Conservation (phyloP, 2,888 invertebrate species). For the Lasioglossum marginatum region DNA sequence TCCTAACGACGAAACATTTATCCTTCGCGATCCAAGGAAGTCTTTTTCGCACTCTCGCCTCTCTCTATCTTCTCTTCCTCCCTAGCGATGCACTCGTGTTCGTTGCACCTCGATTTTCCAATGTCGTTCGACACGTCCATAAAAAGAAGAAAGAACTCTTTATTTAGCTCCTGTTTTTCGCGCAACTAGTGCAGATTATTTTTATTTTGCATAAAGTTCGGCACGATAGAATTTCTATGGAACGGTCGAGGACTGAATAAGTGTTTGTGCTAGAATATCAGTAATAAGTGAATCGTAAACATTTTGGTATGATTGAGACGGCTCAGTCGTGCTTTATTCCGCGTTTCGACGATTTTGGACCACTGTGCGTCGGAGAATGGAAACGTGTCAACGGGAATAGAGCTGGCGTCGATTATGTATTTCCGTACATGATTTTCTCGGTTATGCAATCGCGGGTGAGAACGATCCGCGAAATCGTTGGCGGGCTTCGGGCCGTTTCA, state of each 20-base stretch:
- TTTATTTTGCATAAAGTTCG: too few relatives aligned
- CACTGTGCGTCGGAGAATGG: background rate
- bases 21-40: slow-evolving; percentile 21
- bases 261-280: too few relatives aligned
- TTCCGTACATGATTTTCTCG: slow-evolving; percentile 28
- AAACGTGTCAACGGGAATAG: slow-evolving; percentile 26
- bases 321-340: too few relatives aligned
- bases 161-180: too few relatives aligned
- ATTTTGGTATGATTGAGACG: too few relatives aligned
- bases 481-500: background rate
- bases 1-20: slow-evolving; percentile 52
- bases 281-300: too few relatives aligned
- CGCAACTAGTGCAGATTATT: too few relatives aligned
- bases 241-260: too few relatives aligned
- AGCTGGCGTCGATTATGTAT: slow-evolving; percentile 26
- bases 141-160: too few relatives aligned
- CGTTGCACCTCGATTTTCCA: background rate
- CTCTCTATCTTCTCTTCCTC: too few relatives aligned
- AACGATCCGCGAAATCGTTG: background rate
- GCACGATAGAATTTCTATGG: too few relatives aligned
- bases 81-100: too few relatives aligned
- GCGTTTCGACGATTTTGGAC: background rate
- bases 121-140: background rate
- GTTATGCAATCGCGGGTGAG: slow-evolving; percentile 20
- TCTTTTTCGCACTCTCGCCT: background rate